phyloP scores from a whole-genome alignment of 2,113 vertebrate genomes.

The Hemibagrus wyckioides region DNA sequence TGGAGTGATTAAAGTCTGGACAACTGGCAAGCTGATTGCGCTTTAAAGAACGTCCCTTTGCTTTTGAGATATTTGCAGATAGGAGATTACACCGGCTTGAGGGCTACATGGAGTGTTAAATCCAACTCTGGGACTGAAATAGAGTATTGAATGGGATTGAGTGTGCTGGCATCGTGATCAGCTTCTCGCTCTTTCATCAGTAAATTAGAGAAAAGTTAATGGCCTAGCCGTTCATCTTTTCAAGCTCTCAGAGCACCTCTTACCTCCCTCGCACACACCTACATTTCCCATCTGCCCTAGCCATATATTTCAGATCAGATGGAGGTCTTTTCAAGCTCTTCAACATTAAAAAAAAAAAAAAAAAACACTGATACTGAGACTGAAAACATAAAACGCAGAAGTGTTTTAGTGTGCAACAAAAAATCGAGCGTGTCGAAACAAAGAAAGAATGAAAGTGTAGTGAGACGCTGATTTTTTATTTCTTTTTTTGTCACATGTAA shows the following conservation, averaged over 20 bases:
- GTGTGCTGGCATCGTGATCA: slow-evolving; percentile 4
- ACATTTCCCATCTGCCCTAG: not conserved
- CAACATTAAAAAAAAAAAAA: not conserved
- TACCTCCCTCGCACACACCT: not conserved
- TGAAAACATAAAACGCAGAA: not conserved
- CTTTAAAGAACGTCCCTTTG: slow-evolving; percentile 21
- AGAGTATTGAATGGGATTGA: not conserved
- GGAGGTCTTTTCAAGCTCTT: not conserved
- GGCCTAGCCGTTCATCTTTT: not conserved
- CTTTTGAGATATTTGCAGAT: slow-evolving; percentile 26
- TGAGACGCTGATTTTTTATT: not conserved
- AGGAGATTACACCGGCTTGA: slow-evolving; percentile 39
- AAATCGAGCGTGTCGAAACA: not conserved
- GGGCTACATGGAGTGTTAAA: slow-evolving; percentile 8
- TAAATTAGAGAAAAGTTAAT: slow-evolving; percentile 35
- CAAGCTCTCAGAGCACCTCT: not conserved
- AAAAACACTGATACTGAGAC: not conserved
- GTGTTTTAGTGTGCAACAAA: not conserved
- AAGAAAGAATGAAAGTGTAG: not conserved
- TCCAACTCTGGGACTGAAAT: slow-evolving; percentile 5
- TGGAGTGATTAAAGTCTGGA: slow-evolving; percentile 24
- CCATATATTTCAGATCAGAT: not conserved
- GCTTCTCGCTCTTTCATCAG: slow-evolving; percentile 19
- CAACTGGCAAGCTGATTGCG: slow-evolving; percentile 31
- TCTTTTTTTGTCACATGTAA: not conserved